phyloP scores from a whole-genome alignment of 2,113 vertebrate species.

The Otocyon megalotis region DNA sequence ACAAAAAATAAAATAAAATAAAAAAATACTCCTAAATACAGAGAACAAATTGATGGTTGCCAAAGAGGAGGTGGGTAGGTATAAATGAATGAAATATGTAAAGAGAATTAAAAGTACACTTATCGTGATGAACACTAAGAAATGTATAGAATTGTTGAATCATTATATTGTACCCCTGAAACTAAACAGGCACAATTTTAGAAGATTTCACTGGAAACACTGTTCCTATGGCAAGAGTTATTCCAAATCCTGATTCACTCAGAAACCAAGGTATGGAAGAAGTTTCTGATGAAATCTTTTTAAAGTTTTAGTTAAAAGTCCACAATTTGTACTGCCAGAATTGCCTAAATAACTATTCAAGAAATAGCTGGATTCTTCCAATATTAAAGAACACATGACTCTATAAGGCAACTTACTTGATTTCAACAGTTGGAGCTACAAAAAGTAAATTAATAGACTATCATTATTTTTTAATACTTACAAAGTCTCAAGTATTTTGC shows the following conservation, averaged over 20 bases:
- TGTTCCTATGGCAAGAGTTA: neutral
- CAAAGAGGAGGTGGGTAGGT: neutral
- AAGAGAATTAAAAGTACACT: neutral
- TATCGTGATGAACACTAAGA: neutral
- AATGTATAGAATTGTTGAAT: neutral
- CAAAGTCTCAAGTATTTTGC: neutral
- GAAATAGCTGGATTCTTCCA: neutral
- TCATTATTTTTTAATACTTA: neutral
- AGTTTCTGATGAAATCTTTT: neutral
- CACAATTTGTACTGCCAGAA: neutral
- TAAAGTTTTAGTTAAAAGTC: neutral
- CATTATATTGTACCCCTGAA: neutral
- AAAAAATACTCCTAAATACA: neutral
- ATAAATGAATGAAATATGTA: neutral
- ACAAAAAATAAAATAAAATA: neutral
- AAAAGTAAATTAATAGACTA: neutral
- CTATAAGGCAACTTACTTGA: neutral
- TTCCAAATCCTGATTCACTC: neutral
- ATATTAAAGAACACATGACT: neutral
- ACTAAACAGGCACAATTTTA: neutral
- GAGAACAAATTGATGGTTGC: neutral
- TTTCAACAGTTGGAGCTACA: neutral
- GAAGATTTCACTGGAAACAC: neutral
- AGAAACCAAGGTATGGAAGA: neutral
- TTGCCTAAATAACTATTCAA: neutral